A percentile compares a stretch with the other conserved stretches of the same genome.
These are phyloP conservation scores for Mesocricetus auratus DNA, from an alignment of 2,113 vertebrate species.

Conservation along the genomic window DNA sequence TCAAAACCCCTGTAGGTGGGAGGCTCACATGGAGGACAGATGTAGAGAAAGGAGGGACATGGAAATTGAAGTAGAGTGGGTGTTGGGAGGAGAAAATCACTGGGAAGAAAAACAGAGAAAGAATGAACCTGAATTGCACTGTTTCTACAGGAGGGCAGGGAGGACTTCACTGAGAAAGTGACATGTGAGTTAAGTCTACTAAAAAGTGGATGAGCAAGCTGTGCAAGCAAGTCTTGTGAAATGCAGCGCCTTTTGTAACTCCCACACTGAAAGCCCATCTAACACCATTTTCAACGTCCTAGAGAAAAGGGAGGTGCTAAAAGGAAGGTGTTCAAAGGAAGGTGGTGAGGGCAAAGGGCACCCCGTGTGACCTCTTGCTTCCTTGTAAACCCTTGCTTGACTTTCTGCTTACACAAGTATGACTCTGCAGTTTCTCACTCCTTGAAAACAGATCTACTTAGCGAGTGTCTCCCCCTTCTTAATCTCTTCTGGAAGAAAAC, in stretches of 20 bases:
- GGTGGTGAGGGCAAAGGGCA: neutral
- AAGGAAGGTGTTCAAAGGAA: too few relatives aligned
- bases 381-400: constrained; percentile 21
- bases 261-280: neutral
- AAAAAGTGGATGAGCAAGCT: constrained; percentile 14
- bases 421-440: constrained; percentile 69
- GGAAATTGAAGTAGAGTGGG: neutral
- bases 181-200: neutral
- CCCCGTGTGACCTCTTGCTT: neutral
- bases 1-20: neutral
- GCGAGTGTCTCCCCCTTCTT: neutral
- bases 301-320: constrained; percentile 58
- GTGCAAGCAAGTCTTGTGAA: neutral
- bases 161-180: constrained; percentile 30
- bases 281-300: constrained; percentile 9
- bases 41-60: neutral
- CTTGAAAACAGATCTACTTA: constrained; percentile 38
- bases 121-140: neutral
- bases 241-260: neutral
- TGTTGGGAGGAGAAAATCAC: neutral
- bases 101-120: neutral
- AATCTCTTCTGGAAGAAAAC: constrained; percentile 60
- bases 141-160: neutral
- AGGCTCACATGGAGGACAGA: neutral
- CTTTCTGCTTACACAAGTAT: constrained; percentile 46